Evolutionary conservation across 2,797 vertebrate species (phyloP), one percentile per base, ranked within the genome.

Genomic region (Pseudochirops corinnae): DNA sequence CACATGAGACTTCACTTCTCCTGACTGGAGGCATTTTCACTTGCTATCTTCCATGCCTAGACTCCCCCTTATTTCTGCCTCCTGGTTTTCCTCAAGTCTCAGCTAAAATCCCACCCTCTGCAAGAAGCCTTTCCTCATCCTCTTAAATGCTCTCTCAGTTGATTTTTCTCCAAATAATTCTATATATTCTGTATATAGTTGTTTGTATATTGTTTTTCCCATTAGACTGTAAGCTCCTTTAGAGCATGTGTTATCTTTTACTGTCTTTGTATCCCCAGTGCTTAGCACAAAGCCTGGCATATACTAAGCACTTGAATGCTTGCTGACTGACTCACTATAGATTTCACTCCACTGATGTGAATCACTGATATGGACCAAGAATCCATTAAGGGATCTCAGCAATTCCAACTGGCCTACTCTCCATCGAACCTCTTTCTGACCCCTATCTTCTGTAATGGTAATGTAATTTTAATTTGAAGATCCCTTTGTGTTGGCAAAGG

Each of bases 311-410:
- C 62, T 74, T n/a, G 12, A n/a, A 18, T n/a, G 16, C 33, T 39
- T 74, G 33, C 0, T 74, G 5, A n/a, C 62, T 97, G 74, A 91
- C 92, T 96, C n/a, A 92, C 74, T 94, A 56, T n/a, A 92, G 55
- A 50, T 93, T 95, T 97, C 94, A 92, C 92, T 95, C 93, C 92
- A 90, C 90, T 90, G 91, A 93, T 39, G 57, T 97, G 56, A 74
- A 1, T 90, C 91, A 67, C 56, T 90, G 90, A 29, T 93, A 57
- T 93, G 52, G 29, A 90, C 91, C 55, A 91, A 92, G n/a, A 96
- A 50, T 6, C 46, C 67, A 82, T 94, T 67, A 53, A 21, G 91
- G 53, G 62, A 94, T 93, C 74, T 93, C 56, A 92, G 39, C 12
- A 33, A 92, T 96, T 95, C 90, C 90, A 94, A 94, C 39, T 96